Evolutionary conservation across 35 echinoderm and acorn worm species (phyloP), one percentile per base, ranked within the genome.

Genomic region (Apostichopus californicus): DNA sequence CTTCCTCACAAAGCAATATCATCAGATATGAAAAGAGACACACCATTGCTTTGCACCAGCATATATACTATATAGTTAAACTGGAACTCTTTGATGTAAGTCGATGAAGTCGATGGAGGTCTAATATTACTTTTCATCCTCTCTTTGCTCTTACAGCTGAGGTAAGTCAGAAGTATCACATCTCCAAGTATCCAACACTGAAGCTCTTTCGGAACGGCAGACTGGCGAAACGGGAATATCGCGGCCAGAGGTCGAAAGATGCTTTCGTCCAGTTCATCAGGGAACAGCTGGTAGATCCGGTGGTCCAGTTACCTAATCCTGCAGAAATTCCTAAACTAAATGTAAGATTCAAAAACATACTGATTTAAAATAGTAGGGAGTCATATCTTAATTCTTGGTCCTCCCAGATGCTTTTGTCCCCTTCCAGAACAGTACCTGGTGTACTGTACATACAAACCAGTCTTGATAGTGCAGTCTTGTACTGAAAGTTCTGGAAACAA

Each of bases 121-220:
- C 17, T 46, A 17, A 8, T 78, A 78, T 12, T 5, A 22, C 17
- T 11, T 78, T 24, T 78, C 5, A 78, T 12, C 77, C 17, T 78
- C 77, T 17, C 17, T 78, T 46, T 24, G 34, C 5, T 86, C 18
- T 93, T 92, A 12, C 89, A 99, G 97, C 61, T 93, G 93, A 93
- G 8, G 87, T 99, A 12, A 91, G 93, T 71, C 92, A 96, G 24
- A 93, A 85, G 92, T 99, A 99, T 78, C 97, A 99, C 79, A 99
- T 99, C 66, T 95, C 97, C 24, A 99, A 99, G 92, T 99, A 99
- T 28, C 97, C 97, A 5, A 99, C 97, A 46, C 83, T 99, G 80
- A 99, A 99, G 87, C 78, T 99, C n/a, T 96, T 99, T 82, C 91
- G 97, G 13, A 94, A 96, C 80, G 97, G 97, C 18, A 86, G 92